A percentile compares a stretch with the other conserved stretches of the same genome.
Evolutionary conservation across 2,888 invertebrate species (phyloP).

Genomic region (Lomographa bimaculata): DNA sequence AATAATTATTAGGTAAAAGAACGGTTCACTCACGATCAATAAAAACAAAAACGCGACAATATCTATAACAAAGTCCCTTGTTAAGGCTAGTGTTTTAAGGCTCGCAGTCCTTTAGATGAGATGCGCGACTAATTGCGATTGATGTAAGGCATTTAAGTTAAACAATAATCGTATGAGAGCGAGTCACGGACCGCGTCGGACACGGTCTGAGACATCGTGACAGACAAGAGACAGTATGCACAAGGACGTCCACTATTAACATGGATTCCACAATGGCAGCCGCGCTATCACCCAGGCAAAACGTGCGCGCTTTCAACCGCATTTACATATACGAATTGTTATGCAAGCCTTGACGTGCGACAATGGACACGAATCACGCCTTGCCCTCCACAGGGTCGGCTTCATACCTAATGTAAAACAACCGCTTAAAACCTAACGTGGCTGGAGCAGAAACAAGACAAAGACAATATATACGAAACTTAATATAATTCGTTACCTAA

Average conservation of each 20-base stretch:
- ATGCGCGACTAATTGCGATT: constrained; percentile 1
- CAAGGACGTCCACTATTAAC: constrained; percentile 15
- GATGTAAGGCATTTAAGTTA: too few species aligned
- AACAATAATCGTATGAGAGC: constrained; percentile 10
- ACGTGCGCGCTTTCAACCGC: constrained; percentile 35
- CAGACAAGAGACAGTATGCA: constrained; percentile 6
- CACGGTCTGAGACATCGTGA: constrained; percentile 15
- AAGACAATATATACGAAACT: too few species aligned
- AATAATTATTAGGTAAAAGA: too few species aligned
- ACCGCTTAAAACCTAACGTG: too few species aligned
- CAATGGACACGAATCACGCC: constrained; percentile 50
- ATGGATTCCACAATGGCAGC: constrained; percentile 24
- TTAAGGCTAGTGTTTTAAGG: not conserved
- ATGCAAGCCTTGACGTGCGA: constrained; percentile 41
- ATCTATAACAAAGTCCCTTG: too few species aligned
- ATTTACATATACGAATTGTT: constrained; percentile 36
- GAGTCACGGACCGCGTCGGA: constrained; percentile 15
- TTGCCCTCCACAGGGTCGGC: constrained; percentile 9
- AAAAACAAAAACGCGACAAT: too few species aligned
- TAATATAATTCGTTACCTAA: too few species aligned
- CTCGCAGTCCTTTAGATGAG: constrained; percentile 4
- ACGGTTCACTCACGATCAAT: too few species aligned
- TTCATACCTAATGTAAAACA: constrained; percentile 5
- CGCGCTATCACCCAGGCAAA: constrained; percentile 29
- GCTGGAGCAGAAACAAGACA: too few species aligned